phyloP scores from a whole-genome alignment of 2,888 invertebrate genomes.

The Eristalis arbustorum region DNA sequence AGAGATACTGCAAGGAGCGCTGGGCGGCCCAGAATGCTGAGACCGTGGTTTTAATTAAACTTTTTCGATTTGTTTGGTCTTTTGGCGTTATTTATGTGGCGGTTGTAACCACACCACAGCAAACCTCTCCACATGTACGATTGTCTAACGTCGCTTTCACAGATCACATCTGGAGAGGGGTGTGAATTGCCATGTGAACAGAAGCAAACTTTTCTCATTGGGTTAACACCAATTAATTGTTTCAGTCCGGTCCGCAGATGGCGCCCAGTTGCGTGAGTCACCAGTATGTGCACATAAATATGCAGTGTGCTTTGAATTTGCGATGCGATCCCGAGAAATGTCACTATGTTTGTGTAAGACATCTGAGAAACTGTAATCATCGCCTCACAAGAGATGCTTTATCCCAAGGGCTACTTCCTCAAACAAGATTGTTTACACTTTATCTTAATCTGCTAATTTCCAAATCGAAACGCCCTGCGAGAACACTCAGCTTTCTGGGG shows the following conservation, averaged over 20 bases:
- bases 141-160: background rate
- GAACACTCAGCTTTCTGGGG: too few species aligned
- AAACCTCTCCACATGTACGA: background rate
- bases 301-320: background rate
- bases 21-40: conserved; percentile 1
- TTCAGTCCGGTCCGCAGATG: background rate
- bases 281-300: background rate
- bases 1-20: background rate
- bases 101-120: background rate
- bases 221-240: background rate
- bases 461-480: background rate
- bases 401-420: background rate
- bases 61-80: conserved; percentile 30
- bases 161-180: background rate
- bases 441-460: background rate
- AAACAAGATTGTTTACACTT: background rate
- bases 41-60: conserved; percentile 48
- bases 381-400: background rate
- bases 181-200: background rate
- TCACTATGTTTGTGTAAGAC: background rate
- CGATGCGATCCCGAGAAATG: background rate
- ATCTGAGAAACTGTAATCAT: too few species aligned
- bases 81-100: background rate
- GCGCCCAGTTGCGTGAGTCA: background rate
- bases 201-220: background rate